A percentile compares a stretch with the other conserved stretches of the same genome.
These are phyloP conservation scores for Cinara cedri DNA, from an alignment of 2,888 invertebrate species.

Conservation along the genomic window DNA sequence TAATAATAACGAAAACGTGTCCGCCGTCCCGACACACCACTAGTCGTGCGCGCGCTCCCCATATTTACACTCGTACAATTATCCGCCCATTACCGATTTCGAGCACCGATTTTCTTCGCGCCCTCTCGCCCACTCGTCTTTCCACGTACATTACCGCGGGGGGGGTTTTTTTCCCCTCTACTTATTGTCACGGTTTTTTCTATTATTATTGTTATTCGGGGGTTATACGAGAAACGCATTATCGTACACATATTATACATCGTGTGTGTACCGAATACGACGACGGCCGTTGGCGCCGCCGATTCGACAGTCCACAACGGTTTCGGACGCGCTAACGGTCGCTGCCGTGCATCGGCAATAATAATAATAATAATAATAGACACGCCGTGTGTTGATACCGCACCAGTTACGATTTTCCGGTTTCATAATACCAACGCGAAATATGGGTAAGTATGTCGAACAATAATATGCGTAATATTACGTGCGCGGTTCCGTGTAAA, in stretches of 20 bases:
- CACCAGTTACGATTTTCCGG: too few relatives aligned
- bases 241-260: background rate
- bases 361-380: too few relatives aligned
- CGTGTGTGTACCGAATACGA: background rate
- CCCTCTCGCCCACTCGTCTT: background rate
- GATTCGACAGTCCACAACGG: slow-evolving; percentile 6
- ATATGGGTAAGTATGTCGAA: too few relatives aligned
- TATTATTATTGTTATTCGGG: too few relatives aligned
- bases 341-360: too few relatives aligned
- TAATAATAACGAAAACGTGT: slow-evolving; percentile 36
- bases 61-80: slow-evolving; percentile 44
- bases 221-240: background rate
- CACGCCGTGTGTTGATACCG: too few relatives aligned
- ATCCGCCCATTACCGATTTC: slow-evolving; percentile 57
- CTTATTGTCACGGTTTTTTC: background rate
- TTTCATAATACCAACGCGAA: too few relatives aligned
- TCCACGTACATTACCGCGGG: background rate
- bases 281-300: background rate
- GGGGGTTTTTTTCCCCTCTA: background rate
- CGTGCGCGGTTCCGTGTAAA: too few relatives aligned
- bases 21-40: too few relatives aligned
- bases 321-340: background rate
- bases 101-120: slow-evolving; percentile 43
- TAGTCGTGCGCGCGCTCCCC: background rate
- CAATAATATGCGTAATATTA: too few relatives aligned